phyloP scores from a whole-genome alignment of 2,888 invertebrate genomes.

The Drosophila infuscata region DNA sequence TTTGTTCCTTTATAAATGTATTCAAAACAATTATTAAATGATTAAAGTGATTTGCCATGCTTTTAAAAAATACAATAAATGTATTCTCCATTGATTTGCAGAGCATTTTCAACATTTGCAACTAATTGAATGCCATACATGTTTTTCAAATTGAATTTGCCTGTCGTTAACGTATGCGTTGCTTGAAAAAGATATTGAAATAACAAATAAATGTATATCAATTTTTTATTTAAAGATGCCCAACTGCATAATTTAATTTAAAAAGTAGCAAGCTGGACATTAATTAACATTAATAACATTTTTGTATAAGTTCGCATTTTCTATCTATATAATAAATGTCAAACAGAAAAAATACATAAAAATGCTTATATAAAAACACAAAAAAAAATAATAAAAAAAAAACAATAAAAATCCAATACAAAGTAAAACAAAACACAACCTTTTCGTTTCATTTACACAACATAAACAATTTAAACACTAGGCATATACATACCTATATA shows the following conservation, averaged over 20 bases:
- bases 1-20: neutral
- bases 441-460: slow-evolving; percentile 70
- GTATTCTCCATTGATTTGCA: slow-evolving; percentile 55
- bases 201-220: slow-evolving; percentile 26
- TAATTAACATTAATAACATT: slow-evolving; percentile 37
- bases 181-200: slow-evolving; percentile 33
- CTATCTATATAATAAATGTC: slow-evolving; percentile 71
- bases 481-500: slow-evolving; percentile 37
- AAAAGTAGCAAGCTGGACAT: slow-evolving; percentile 25
- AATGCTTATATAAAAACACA: slow-evolving; percentile 60
- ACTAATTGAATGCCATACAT: slow-evolving; percentile 45
- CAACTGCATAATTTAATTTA: slow-evolving; percentile 52
- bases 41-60: slow-evolving; percentile 6
- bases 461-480: slow-evolving; percentile 45
- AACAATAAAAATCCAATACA: slow-evolving; percentile 49
- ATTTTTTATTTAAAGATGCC: slow-evolving; percentile 36
- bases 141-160: slow-evolving; percentile 38
- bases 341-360: slow-evolving; percentile 69
- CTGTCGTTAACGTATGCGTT: slow-evolving; percentile 49
- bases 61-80: slow-evolving; percentile 10
- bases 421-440: slow-evolving; percentile 55
- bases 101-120: slow-evolving; percentile 29
- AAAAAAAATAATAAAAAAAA: slow-evolving; percentile 35
- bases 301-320: slow-evolving; percentile 70
- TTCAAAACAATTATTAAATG: neutral